Base-by-base conservation (phyloP, 2,113 vertebrate species). In the Chaetorhynchus papuensis region DNA sequence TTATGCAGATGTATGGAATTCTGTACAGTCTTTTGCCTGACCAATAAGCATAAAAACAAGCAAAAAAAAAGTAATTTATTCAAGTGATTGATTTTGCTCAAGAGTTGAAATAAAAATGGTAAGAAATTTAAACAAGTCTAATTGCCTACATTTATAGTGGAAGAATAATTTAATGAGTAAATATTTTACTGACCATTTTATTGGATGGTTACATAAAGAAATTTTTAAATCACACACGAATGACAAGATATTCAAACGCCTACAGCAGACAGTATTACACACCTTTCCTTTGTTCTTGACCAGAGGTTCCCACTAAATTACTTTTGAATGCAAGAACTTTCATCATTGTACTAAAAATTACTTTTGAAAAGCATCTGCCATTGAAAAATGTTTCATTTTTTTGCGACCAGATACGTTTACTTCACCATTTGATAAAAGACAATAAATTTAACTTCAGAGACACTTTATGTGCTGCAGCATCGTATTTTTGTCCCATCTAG, bases 391-490 rank as follows among this genome's bases (percentile, higher is more conserved):
- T 94, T 96, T 96, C 96, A 94, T 97, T 98, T 98, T 98, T 98
- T 97, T 93, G 96, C 70, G 95, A 97, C 97, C 95, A 98, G 98
- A 94, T 98, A 98, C 89, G 98, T 98, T 98, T 98, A 97, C 92
- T 97, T 98, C 93, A 97, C 96, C 90, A 91, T 97, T 98, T 98
- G 92, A 98, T 97, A 95, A 97, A 97, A 97, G 95, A 97, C 98
- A 98, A 98, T 99, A 98, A 99, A 99, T 99, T 98, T 97, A 96
- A 97, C 92, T 96, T 96, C 89, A 96, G 94, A 98, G 98, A 98
- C 97, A 98, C 94, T 98, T 98, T 97, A 97, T 98, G 98, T 98
- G 98, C 97, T 96, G 93, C 96, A 89, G 94, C 94, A 97, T 97
- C 96, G 57, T 97, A 98, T 98, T 98, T 98, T 97, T 95, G 97